Evolutionary conservation across 2,888 invertebrate species (phyloP).

Genomic region (Sphaeridia pumilis): DNA sequence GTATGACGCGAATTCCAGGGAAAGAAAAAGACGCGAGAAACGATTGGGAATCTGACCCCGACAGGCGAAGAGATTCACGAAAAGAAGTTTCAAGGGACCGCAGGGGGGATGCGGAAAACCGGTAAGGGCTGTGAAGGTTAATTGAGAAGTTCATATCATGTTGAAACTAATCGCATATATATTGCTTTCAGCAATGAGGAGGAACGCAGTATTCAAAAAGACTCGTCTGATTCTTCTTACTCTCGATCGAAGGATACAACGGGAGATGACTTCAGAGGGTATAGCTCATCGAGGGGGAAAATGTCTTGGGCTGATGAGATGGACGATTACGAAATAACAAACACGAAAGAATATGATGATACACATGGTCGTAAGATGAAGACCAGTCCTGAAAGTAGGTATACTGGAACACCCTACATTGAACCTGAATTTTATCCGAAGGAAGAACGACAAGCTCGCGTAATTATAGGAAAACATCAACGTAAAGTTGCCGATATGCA

Average conservation of each 20-base stretch:
- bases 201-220: not conserved
- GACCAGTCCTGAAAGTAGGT: not conserved
- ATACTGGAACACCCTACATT: not conserved
- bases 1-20: no score
- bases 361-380: not conserved
- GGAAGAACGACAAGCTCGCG: slow-evolving; percentile 20
- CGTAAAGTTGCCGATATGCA: slow-evolving; percentile 34
- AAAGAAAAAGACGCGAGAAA: not conserved
- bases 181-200: not conserved
- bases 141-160: no score
- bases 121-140: no score
- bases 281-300: slow-evolving; percentile 3
- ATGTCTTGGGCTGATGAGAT: slow-evolving; percentile 35
- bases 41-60: not conserved
- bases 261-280: not conserved
- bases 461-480: slow-evolving; percentile 27
- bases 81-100: not conserved
- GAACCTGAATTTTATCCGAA: slow-evolving; percentile 8
- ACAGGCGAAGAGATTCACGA: not conserved
- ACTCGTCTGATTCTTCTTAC: not conserved
- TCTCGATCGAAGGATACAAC: not conserved
- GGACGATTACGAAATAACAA: slow-evolving; percentile 26
- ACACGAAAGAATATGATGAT: slow-evolving; percentile 5
- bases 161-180: no score
- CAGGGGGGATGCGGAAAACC: no score